Conservation (phyloP, 2,113 vertebrate genomes). For the Morone chrysops region DNA sequence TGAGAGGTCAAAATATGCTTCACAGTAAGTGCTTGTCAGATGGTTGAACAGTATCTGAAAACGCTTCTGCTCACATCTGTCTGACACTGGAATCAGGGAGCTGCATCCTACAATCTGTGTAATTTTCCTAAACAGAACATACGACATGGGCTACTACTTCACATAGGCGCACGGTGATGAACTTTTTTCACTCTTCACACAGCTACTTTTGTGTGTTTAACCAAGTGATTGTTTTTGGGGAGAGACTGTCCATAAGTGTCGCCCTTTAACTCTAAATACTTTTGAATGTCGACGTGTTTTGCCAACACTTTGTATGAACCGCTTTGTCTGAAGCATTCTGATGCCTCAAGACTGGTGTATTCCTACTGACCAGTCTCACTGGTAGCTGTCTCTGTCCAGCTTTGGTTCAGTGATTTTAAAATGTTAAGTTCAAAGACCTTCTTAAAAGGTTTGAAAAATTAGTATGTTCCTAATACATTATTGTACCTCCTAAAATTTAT, state of each 20-base stretch:
- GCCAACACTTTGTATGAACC: neutral
- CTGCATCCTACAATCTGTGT: neutral
- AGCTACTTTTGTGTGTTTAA: neutral
- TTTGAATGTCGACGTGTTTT: neutral
- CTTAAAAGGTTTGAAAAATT: no score
- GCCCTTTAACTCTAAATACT: no score
- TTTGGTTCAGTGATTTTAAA: no score
- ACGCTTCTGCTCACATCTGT: neutral
- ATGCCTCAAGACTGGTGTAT: neutral
- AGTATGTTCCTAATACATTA: no score
- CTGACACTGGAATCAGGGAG: neutral
- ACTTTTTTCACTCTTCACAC: neutral
- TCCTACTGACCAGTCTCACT: no score
- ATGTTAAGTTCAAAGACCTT: no score
- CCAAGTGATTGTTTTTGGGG: neutral
- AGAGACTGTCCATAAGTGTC: no score
- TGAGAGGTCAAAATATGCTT: neutral
- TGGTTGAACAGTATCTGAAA: neutral
- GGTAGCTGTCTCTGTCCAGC: no score
- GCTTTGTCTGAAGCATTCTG: neutral
- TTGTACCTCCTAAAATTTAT: no score
- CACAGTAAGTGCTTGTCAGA: neutral
- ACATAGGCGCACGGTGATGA: neutral
- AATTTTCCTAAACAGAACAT: neutral
- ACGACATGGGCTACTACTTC: neutral